Percentiles rank a stretch among this genome's conserved stretches.
phyloP scores from a whole-genome alignment of 2,888 invertebrate genomes.

The Brassicogethes aeneus region DNA sequence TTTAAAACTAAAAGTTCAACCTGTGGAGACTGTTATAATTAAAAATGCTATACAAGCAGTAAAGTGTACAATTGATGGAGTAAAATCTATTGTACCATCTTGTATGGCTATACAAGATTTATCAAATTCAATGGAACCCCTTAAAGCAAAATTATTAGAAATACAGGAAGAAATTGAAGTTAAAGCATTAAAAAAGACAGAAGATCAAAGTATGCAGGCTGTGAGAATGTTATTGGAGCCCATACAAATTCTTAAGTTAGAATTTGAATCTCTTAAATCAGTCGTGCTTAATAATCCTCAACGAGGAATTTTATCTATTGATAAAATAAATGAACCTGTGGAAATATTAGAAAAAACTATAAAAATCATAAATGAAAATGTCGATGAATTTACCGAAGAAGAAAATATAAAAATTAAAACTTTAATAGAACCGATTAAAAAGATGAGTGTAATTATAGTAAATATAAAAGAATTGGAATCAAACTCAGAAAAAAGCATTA shows the following conservation, averaged over 20 bases:
- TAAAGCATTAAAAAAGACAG: not conserved
- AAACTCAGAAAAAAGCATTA: conserved; percentile 4
- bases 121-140: conserved; percentile 1
- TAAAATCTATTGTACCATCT: not conserved
- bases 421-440: conserved; percentile 1
- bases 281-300: not conserved
- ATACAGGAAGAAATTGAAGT: conserved; percentile 4
- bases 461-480: not conserved
- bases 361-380: not conserved
- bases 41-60: conserved; percentile 12
- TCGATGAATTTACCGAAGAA: not conserved
- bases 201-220: too few relatives aligned
- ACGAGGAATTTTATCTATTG: not conserved
- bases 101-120: not conserved
- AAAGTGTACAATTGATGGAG: conserved; percentile 14
- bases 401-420: not conserved
- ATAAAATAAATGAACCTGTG: not conserved
- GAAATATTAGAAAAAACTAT: not conserved
- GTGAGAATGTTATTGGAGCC: not conserved
- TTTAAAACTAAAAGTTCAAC: conserved; percentile 6
- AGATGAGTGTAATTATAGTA: not conserved
- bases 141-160: conserved; percentile 7
- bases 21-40: conserved; percentile 9
- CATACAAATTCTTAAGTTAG: not conserved
- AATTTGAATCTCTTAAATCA: not conserved